Conservation (phyloP, 2,797 vertebrate genomes). For the Acanthurus leucopareius region DNA sequence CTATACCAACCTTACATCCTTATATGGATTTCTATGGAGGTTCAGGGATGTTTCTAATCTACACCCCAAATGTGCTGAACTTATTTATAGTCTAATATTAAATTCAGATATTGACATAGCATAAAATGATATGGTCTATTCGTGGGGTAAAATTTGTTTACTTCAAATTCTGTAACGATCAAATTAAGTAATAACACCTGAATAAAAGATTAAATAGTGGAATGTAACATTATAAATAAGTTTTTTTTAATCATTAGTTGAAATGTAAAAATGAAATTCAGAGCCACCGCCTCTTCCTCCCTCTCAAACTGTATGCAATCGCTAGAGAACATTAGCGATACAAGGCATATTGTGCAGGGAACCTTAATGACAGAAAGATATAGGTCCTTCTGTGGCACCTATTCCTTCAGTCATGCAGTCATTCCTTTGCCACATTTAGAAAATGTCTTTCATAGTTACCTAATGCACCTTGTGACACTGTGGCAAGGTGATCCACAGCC, state of each 20-base stretch:
- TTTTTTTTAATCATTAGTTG: constrained; percentile 10
- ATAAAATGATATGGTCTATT: constrained; percentile 4
- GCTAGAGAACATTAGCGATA: constrained; percentile 40
- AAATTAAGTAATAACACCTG: constrained; percentile 14
- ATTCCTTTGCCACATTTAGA: constrained; percentile 88
- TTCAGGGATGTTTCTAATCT: neutral
- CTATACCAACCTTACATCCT: constrained; percentile 5
- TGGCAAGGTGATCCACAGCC: constrained; percentile 82
- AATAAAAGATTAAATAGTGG: neutral
- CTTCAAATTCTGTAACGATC: neutral
- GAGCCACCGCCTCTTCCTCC: no score
- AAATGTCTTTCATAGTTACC: constrained; percentile 86
- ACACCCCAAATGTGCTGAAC: neutral
- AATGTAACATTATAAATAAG: neutral
- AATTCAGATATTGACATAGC: neutral
- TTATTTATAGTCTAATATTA: neutral
- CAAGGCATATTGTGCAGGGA: constrained; percentile 34
- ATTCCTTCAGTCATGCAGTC: constrained; percentile 84
- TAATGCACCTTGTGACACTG: constrained; percentile 85
- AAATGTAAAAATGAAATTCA: constrained; percentile 13
- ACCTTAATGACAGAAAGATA: constrained; percentile 75
- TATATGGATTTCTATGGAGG: constrained; percentile 3
- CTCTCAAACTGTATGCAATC: neutral
- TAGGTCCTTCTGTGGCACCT: constrained; percentile 75
- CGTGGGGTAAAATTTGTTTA: neutral